A percentile compares a stretch with the other conserved stretches of the same genome.
phyloP scores from a whole-genome alignment of 2,113 vertebrate genomes.

The Petrocephalus microphthalmus region DNA sequence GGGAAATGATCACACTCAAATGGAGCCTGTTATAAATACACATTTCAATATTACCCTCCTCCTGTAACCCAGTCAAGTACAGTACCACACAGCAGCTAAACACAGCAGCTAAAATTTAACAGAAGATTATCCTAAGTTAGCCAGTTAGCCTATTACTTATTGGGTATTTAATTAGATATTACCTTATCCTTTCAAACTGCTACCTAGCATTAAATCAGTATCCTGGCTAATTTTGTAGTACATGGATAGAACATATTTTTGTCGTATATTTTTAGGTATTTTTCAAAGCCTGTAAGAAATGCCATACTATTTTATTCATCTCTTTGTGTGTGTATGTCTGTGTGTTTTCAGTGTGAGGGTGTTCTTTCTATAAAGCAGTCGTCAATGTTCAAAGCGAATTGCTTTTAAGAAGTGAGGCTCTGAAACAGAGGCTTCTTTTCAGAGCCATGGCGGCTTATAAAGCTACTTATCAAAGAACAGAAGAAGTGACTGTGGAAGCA shows the following conservation, averaged over 20 bases:
- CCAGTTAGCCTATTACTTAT: not conserved
- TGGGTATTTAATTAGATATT: not conserved
- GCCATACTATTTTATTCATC: not conserved
- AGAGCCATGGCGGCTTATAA: not conserved
- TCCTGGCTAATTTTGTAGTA: not conserved
- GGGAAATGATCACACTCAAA: conserved; percentile 48
- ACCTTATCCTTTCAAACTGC: not conserved
- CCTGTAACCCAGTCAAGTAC: not conserved
- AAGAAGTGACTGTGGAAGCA: not conserved
- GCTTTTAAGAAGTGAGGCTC: not conserved
- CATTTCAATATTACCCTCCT: not conserved
- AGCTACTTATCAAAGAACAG: not conserved
- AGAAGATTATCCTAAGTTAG: not conserved
- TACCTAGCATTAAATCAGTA: not conserved
- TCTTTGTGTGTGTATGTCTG: not conserved
- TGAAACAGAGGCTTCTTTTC: not conserved
- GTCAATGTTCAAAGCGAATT: conserved; percentile 6
- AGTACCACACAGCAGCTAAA: not conserved
- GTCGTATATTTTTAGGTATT: not conserved
- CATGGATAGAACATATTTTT: not conserved
- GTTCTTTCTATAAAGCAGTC: not conserved
- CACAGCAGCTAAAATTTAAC: not conserved
- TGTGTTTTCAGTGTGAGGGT: not conserved
- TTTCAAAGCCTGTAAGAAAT: not conserved
- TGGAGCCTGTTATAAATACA: conserved; percentile 3